Evolutionary conservation across 2,797 vertebrate species (phyloP), one percentile per base, ranked within the genome.

Genomic region (Ispidina lecontei): DNA sequence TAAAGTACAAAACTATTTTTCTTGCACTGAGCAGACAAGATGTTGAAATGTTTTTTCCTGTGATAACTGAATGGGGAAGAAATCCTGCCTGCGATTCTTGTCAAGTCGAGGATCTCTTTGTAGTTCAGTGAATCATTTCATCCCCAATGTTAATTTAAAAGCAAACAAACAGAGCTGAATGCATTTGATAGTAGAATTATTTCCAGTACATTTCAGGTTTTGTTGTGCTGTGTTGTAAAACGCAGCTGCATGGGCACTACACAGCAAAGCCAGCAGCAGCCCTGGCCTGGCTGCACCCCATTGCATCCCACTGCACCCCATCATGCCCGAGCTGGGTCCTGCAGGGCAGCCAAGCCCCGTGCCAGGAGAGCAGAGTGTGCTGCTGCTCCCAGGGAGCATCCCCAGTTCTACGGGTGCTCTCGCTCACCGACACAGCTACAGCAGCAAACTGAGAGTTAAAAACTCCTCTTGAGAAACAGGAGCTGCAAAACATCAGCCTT

Each of bases 101-200:
- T 96, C 95, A 93, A 95, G 89, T 7, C 20, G 18, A 83, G 89
- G 70, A 95, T 88, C 95, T 90, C 96, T 96, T 95, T 96, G 96
- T 96, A 92, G 94, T 76, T 92, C 94, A 79, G 73, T 88, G 95
- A 94, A 95, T 94, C 82, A 94, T 92, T 96, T 91, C 92, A 81
- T 76, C 94, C 89, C 70, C 44, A 2, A 76, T 74, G 94, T 92
- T 94, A 92, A 96, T 96, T 95, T 96, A 81, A 94, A 96, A 95
- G 91, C 94, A 96, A 96, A 94, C 95, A 96, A 95, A 95, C 93
- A 86, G 92, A 86, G 76, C 87, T 92, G 95, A 95, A 92, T 87
- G 77, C 59, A 19, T 83, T 90, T 41, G 85, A 85, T 78, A 76
- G 82, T 39, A 63, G 92, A 91, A 91, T 93, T 90, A 91, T 92